Base-by-base conservation (phyloP, 2,888 invertebrate genomes). In the Belgica antarctica region DNA sequence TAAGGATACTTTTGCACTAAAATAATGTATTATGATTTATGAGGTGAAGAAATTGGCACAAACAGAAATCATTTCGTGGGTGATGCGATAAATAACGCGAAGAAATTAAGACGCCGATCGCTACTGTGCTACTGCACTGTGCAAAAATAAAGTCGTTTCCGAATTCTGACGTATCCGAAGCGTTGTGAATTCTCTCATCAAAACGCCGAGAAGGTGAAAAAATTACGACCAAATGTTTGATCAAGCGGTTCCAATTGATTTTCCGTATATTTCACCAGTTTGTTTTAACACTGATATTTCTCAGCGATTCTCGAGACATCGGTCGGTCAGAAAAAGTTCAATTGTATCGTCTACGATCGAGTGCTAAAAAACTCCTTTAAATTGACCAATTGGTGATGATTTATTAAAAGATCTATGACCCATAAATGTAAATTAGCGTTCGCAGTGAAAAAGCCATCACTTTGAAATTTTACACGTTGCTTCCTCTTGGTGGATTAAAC, bases 141-240 rank as follows among this genome's bases (percentile, higher is more conserved):
- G n/a, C n/a, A n/a, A n/a, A n/a, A n/a, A n/a, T n/a, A n/a, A n/a
- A n/a, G n/a, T n/a, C n/a, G n/a, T n/a, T n/a, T n/a, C n/a, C n/a
- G n/a, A n/a, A n/a, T n/a, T n/a, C n/a, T n/a, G n/a, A n/a, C n/a
- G n/a, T n/a, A n/a, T n/a, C n/a, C n/a, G n/a, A n/a, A n/a, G n/a
- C n/a, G n/a, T n/a, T n/a, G n/a, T n/a, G 12, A 41, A 7, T 41
- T 12, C 12, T 41, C 41, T 41, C 15, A n/a, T 12, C 4, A 3
- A 41, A n/a, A n/a, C n/a, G n/a, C n/a, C n/a, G n/a, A n/a, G n/a
- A n/a, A n/a, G n/a, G n/a, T 7, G 41, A 10, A 41, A 62, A 25
- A 59, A 24, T n/a, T n/a, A 59, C 25, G 8, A 62, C 62, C 63
- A 63, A 63, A 63, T 63, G 63, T 36, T 63, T 63, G 31, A 22